Percentiles rank a stretch among this genome's conserved stretches.
Evolutionary conservation across 1,140 invertebrate species (phyloP).

Genomic region (Oryzaephilus surinamensis): DNA sequence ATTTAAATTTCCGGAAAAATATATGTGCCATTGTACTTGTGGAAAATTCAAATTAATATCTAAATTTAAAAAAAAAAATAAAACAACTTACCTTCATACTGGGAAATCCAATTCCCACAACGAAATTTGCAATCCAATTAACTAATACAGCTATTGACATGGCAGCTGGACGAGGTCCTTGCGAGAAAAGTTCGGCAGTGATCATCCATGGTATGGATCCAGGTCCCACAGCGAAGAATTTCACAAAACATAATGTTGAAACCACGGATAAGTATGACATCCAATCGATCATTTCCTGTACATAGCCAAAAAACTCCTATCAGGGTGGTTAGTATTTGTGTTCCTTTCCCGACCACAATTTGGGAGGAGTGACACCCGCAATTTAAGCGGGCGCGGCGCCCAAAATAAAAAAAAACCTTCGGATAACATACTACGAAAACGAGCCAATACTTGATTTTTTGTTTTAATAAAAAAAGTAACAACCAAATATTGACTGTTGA

Average conservation of each 20-base stretch:
- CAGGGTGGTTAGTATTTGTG: conserved; percentile 45
- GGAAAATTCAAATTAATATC: too few species aligned
- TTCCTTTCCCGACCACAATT: conserved; percentile 50
- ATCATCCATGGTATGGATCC: conserved; percentile 99
- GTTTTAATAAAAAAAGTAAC: background rate
- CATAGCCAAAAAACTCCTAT: conserved; percentile 91
- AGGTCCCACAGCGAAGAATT: conserved; percentile 93
- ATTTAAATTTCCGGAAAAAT: too few species aligned
- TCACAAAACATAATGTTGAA: conserved; percentile 86
- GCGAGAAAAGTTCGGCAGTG: conserved; percentile 95
- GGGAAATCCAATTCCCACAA: conserved; percentile 92
- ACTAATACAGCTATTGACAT: conserved; percentile 96
- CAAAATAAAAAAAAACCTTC: conserved; percentile 7
- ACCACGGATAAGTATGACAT: conserved; percentile 93
- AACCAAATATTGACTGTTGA: background rate
- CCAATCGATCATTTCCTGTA: conserved; percentile 96
- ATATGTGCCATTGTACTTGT: too few species aligned
- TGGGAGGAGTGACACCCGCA: conserved; percentile 40
- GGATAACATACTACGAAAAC: background rate
- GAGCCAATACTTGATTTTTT: too few species aligned
- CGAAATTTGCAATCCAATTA: conserved; percentile 97
- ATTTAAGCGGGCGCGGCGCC: background rate
- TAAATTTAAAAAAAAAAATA: too few species aligned
- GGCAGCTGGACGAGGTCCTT: conserved; percentile 90
- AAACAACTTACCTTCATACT: conserved; percentile 82